Conservation (phyloP, 2,797 vertebrate species). For the Sarcophilus harrisii region DNA sequence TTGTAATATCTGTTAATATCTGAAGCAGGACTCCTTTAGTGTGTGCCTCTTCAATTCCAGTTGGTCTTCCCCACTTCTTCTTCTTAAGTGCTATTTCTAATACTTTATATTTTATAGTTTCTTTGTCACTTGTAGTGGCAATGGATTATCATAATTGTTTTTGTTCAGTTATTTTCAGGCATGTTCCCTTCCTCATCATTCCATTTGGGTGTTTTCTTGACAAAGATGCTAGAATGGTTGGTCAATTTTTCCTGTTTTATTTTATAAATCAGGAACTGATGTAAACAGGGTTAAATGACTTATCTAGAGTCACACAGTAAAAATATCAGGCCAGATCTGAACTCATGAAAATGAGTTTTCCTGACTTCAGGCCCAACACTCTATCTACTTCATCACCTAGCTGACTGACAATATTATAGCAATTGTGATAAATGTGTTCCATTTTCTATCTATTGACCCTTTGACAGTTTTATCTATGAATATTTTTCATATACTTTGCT, state of each 20-base stretch:
- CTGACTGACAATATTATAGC: neutral
- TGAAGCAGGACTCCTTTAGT: neutral
- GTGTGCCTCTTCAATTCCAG: neutral
- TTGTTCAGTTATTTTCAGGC: neutral
- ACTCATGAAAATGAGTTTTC: neutral
- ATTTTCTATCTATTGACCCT: neutral
- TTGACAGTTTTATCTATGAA: neutral
- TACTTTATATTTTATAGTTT: neutral
- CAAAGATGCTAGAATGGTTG: neutral
- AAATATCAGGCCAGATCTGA: neutral
- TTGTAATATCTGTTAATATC: neutral
- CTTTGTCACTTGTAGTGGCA: neutral
- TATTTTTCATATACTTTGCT: neutral
- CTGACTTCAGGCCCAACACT: neutral
- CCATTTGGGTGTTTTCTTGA: neutral
- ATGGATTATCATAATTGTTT: neutral
- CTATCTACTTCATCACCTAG: neutral
- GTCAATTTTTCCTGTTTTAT: neutral
- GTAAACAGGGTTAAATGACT: neutral
- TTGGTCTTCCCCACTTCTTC: neutral
- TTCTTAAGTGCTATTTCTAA: neutral
- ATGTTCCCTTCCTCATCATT: neutral
- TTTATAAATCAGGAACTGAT: neutral
- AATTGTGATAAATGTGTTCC: neutral
- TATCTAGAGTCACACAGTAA: neutral